Evolutionary conservation across 2,888 invertebrate species (phyloP).

Genomic region (Alitta virens): DNA sequence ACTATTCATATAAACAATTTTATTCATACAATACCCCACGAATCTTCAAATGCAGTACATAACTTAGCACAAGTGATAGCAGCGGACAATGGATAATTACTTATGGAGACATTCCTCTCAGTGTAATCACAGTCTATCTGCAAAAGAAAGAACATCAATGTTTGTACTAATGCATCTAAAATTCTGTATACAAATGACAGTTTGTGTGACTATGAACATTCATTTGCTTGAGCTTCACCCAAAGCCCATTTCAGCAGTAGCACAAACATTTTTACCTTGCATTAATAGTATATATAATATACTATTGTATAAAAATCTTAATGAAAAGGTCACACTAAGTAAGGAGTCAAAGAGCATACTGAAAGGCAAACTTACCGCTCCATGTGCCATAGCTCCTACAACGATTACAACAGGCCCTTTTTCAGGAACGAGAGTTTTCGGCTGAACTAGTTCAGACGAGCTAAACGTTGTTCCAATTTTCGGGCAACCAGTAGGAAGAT

Average conservation of each 20-base stretch:
- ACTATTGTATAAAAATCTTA: too few species aligned
- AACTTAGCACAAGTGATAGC: slow-evolving; percentile 94
- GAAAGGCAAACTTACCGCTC: slow-evolving; percentile 82
- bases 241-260: too few species aligned
- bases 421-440: slow-evolving; percentile 76
- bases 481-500: slow-evolving; percentile 88
- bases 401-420: slow-evolving; percentile 83
- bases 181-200: too few species aligned
- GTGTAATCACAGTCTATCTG: slow-evolving; percentile 76
- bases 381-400: slow-evolving; percentile 97
- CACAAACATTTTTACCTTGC: too few species aligned
- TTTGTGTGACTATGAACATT: too few species aligned
- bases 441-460: slow-evolving; percentile 70
- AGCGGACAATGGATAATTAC: slow-evolving; percentile 93
- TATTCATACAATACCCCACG: slow-evolving; percentile 64
- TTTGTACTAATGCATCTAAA: too few species aligned
- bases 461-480: slow-evolving; percentile 90
- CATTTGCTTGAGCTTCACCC: too few species aligned
- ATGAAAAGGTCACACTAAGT: too few species aligned
- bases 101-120: slow-evolving; percentile 87
- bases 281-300: too few species aligned
- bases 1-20: too few species aligned
- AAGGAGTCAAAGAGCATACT: too few species aligned
- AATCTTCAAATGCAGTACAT: slow-evolving; percentile 91
- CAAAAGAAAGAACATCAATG: slow-evolving; percentile 27